Evolutionary conservation across 35 echinoderm and acorn worm genomes (phyloP).

Genomic region (Heliocidaris tuberculata): DNA sequence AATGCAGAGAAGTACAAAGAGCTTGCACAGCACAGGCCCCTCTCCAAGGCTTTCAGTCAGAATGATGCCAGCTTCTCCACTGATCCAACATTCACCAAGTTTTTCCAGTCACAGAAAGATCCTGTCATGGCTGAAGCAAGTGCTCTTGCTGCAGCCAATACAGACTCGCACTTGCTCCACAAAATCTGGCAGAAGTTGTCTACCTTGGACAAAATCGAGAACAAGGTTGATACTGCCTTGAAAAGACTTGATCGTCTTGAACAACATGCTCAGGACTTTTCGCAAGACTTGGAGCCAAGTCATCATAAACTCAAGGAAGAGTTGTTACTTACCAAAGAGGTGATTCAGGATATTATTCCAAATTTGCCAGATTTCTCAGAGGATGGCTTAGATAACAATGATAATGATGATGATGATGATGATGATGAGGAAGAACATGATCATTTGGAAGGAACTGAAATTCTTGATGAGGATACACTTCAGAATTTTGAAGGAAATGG

Average conservation of each 20-base stretch:
- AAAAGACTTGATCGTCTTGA: conserved; percentile 32
- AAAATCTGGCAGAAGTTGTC: conserved; percentile 44
- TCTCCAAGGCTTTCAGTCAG: conserved; percentile 22
- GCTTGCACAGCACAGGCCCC: background rate
- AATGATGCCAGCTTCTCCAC: conserved; percentile 41
- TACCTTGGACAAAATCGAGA: conserved; percentile 31
- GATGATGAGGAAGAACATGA: background rate
- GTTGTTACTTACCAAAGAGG: conserved; percentile 34
- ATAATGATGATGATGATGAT: background rate
- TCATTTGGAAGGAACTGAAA: background rate
- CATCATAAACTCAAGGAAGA: conserved; percentile 32
- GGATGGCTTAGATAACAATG: background rate
- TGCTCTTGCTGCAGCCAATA: background rate
- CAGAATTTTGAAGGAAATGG: conserved; percentile 15
- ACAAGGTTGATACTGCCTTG: conserved; percentile 29
- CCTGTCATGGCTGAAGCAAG: background rate
- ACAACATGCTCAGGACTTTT: conserved; percentile 36
- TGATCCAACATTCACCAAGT: conserved; percentile 23
- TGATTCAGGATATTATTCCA: conserved; percentile 35
- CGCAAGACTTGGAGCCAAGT: background rate
- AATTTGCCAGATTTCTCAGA: conserved; percentile 32
- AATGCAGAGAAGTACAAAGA: background rate
- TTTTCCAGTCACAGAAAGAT: conserved; percentile 20
- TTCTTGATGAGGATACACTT: background rate
- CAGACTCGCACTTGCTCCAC: conserved; percentile 22